Evolutionary conservation across 2,888 invertebrate species (phyloP).

Genomic region (Phyto melanocephala): DNA sequence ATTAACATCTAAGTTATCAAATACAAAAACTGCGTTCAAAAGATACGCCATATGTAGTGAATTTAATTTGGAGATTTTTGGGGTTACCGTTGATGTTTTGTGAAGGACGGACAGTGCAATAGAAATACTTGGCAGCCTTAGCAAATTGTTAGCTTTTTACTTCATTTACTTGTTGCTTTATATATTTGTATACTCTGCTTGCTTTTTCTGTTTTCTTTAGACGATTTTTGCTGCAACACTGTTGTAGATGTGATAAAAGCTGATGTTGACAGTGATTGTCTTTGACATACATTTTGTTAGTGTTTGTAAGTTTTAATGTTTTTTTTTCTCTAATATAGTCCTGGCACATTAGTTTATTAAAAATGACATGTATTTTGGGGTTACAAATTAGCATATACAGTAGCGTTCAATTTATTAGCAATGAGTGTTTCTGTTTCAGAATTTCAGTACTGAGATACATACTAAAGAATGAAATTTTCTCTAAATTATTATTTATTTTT

Average conservation of each 20-base stretch:
- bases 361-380: background rate
- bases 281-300: slow-evolving; percentile 20
- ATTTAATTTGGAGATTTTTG: no score
- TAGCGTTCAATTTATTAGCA: no score
- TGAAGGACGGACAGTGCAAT: no score
- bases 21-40: no score
- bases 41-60: no score
- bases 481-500: no score
- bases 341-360: background rate
- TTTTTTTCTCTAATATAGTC: background rate
- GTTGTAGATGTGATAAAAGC: background rate
- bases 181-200: background rate
- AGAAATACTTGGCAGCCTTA: no score
- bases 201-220: background rate
- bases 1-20: no score
- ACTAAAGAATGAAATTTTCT: no score
- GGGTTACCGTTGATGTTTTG: no score
- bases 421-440: no score
- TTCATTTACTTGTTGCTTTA: slow-evolving; percentile 2
- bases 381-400: slow-evolving; percentile 11
- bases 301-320: background rate
- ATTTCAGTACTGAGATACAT: no score
- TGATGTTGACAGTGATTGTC: slow-evolving; percentile 10
- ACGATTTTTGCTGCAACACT: background rate
- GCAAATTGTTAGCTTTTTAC: background rate